Evolutionary conservation across 2,113 vertebrate species (phyloP).

Genomic region (Hyperoodon ampullatus): DNA sequence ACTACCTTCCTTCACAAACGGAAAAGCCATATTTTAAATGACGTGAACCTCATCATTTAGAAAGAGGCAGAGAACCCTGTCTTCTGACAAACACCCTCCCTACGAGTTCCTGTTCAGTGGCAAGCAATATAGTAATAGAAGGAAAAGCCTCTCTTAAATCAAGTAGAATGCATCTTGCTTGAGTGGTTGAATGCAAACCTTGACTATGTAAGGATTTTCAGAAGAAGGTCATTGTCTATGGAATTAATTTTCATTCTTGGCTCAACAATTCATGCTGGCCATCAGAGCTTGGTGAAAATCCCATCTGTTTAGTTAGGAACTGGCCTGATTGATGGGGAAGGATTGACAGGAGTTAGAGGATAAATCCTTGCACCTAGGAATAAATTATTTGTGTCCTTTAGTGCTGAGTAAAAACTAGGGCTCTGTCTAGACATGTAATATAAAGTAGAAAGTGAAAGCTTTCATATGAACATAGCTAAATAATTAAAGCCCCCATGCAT

Average conservation of each 20-base stretch:
- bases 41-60: background rate
- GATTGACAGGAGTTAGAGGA: conserved; percentile 36
- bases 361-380: conserved; percentile 40
- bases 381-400: conserved; percentile 64
- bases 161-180: conserved; percentile 31
- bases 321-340: conserved; percentile 62
- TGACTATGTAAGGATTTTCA: conserved; percentile 71
- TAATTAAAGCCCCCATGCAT: background rate
- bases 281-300: conserved; percentile 53
- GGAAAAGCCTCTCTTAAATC: conserved; percentile 58
- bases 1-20: background rate
- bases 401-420: conserved; percentile 26
- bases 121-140: background rate
- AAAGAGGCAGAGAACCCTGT: background rate
- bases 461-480: background rate
- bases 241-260: conserved; percentile 76
- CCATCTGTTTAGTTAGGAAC: conserved; percentile 62
- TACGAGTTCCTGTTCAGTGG: background rate
- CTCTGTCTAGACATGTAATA: conserved; percentile 8
- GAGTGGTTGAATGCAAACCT: conserved; percentile 59
- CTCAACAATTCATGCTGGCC: conserved; percentile 60
- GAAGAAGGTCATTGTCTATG: conserved; percentile 71
- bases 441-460: background rate
- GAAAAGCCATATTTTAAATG: background rate
- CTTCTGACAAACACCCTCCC: conserved; percentile 8